These are phyloP conservation scores for Poeciliopsis paucimaculata DNA, from an alignment of 2,797 vertebrate species.

Conservation along the genomic window DNA sequence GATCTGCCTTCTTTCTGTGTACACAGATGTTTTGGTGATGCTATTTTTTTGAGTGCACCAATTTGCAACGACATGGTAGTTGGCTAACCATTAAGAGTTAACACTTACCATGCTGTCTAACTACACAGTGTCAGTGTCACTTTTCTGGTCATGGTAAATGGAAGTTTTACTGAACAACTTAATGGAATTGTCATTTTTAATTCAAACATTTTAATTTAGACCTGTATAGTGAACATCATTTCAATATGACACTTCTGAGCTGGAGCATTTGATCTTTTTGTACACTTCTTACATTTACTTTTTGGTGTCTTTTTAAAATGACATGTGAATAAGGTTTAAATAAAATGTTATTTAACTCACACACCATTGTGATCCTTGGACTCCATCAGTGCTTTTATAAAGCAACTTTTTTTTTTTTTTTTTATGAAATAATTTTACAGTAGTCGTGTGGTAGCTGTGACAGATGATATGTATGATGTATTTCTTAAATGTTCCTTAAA, in stretches of 20 bases:
- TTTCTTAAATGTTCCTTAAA: background rate
- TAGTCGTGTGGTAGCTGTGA: background rate
- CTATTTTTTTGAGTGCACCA: background rate
- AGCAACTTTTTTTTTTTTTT: background rate
- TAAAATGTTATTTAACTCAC: background rate
- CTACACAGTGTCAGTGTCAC: background rate
- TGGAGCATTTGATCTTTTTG: background rate
- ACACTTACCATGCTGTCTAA: background rate
- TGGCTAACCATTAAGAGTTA: background rate
- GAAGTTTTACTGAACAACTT: background rate
- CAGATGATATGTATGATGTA: background rate
- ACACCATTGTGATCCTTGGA: background rate
- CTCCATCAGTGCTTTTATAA: background rate
- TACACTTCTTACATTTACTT: background rate
- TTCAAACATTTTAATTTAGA: background rate
- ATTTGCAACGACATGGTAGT: slow-evolving; percentile 1
- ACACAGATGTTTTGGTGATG: background rate
- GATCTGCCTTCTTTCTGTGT: background rate
- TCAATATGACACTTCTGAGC: background rate
- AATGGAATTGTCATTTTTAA: background rate
- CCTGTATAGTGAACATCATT: background rate
- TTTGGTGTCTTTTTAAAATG: background rate
- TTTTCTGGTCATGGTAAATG: background rate
- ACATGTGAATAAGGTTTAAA: background rate
- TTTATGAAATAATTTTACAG: background rate